Base-by-base conservation (phyloP, 2,888 invertebrate species). In the Aspidapion aeneum region DNA sequence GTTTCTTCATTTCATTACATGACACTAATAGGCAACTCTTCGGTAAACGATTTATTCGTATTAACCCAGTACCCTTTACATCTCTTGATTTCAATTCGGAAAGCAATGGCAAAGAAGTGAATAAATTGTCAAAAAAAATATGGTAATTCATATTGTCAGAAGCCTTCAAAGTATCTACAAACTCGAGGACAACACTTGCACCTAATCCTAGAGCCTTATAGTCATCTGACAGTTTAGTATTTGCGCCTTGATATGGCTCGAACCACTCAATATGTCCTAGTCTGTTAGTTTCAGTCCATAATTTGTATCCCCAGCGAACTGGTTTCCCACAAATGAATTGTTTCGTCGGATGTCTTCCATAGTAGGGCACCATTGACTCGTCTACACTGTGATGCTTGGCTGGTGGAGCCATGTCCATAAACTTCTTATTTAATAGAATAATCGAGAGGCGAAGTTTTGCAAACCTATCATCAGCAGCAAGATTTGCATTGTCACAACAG, bases 341-440 rank as follows among this genome's bases (percentile, higher is more conserved):
- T 50, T 58, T 58, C n/a, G 50, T 58, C 2, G 50, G 18, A 20
- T 58, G 49, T 12, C 58, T 5, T 50, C 50, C 50, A 58, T 52
- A 58, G 21, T 58, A 58, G 18, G 58, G 58, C 19, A 58, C 50
- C 50, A 58, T 58, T 2, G 50, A 58, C 50, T 49, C 50, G 49
- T 58, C 50, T 49, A 58, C 49, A 21, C 22, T 48, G 21, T 18
- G 22, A 21, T 1, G n/a, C 17, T 61, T 49, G 61, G 58, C 63
- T 2, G 22, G 1, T 1, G 61, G 62, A 12, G 62, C 62, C 22
- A 65, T 21, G 21, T 63, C 59, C 49, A 65, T 61, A 61, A 63
- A 65, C 57, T 63, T 65, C 20, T 65, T 63, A 63, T 63, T 67
- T n/a, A 67, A 21, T 48, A 55, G n/a, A 57, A 55, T 60, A 60